Conservation (phyloP, 2,888 invertebrate species). For the Cyclophora punctaria region DNA sequence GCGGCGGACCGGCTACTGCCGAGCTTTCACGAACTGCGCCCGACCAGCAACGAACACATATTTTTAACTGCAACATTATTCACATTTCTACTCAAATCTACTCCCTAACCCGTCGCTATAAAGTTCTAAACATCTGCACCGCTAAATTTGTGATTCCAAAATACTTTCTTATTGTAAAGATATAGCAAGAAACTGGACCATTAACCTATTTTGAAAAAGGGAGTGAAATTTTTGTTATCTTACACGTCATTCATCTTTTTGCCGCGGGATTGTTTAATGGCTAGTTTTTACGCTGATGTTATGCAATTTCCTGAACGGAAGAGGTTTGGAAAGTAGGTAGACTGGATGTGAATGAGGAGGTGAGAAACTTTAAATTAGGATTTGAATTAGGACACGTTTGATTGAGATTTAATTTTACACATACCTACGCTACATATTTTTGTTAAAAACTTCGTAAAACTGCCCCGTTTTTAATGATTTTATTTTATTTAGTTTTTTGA, state of each 20-base stretch:
- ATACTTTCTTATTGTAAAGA: constrained; percentile 48
- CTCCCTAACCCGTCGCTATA: constrained; percentile 4
- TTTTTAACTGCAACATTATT: constrained; percentile 56
- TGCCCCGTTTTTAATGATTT: too few species aligned
- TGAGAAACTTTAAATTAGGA: too few species aligned
- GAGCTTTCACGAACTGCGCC: constrained; percentile 25
- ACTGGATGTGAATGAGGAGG: too few species aligned
- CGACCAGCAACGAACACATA: constrained; percentile 57
- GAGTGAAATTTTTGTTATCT: constrained; percentile 5
- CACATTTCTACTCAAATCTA: constrained; percentile 21
- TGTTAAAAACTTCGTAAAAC: too few species aligned
- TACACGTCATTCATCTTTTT: constrained; percentile 13
- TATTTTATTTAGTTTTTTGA: too few species aligned
- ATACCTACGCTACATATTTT: too few species aligned
- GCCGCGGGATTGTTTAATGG: constrained; percentile 2
- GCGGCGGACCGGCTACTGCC: constrained; percentile 59
- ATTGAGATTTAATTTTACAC: too few species aligned
- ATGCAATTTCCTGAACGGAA: too few species aligned
- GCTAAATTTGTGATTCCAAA: constrained; percentile 11
- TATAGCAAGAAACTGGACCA: constrained; percentile 45
- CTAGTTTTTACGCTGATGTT: neutral
- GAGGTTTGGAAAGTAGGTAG: neutral
- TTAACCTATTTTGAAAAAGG: constrained; percentile 57
- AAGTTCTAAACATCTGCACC: constrained; percentile 5
- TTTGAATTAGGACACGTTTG: too few species aligned